Base-by-base conservation (phyloP, 1,140 invertebrate genomes). In the Plectrocnemia conspersa region DNA sequence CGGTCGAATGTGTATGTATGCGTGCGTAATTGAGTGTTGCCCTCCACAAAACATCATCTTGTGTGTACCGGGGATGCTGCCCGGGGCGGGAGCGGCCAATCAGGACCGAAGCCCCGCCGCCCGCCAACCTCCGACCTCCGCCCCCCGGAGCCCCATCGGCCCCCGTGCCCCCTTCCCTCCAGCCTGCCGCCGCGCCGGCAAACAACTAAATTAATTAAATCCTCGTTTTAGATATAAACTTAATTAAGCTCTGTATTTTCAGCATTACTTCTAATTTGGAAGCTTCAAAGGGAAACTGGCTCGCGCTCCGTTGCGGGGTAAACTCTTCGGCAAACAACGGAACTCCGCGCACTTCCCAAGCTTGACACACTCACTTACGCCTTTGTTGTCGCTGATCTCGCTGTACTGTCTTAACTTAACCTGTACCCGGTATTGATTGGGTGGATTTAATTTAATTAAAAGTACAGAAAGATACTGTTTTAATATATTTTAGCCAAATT, bases 161-260 rank as follows among this genome's bases (percentile, higher is more conserved):
- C 10, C 27, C n/a, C 22, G 16, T 15, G 53, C 36, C 40, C 44
- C 50, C 24, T 38, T 40, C 46, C 23, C 40, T 38, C 24, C 54
- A 53, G 16, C 46, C 35, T 45, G 33, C n/a, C 47, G 22, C 53
- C 29, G 25, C n/a, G 13, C 32, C 49, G 45, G 54, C 55, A 61
- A 61, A 61, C 59, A 61, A 61, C 55, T 61, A 61, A 61, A 61
- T 61, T 61, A 61, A 61, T 61, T 61, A 61, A 61, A 61, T 61
- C 59, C 54, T 61, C 59, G 59, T 61, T 61, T 61, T 54, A 53
- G 59, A 61, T 61, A 61, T 55, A 61, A 61, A 61, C 59, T 61
- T 61, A 61, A 61, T 61, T 61, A 61, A 57, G 59, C 50, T 61
- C 55, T 61, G 59, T 61, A 61, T 61, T 61, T 61, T 61, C 59